Percentiles rank a stretch among this genome's conserved stretches.
Conservation (phyloP, 2,113 vertebrate species). For the Sander lucioperca region DNA sequence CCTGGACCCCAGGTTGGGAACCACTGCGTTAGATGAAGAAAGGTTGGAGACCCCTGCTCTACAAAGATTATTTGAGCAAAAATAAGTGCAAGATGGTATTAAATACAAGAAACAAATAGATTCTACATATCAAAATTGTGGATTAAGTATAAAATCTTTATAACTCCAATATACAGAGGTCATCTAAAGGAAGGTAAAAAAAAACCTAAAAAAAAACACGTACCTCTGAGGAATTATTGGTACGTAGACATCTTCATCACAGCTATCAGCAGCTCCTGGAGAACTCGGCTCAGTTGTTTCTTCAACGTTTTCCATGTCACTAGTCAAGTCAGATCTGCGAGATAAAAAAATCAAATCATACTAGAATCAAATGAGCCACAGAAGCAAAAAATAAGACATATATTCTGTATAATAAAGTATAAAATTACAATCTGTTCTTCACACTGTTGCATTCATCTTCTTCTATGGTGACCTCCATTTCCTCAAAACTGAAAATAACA, state of each 20-base stretch:
- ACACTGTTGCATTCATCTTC: neutral
- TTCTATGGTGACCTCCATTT: slow-evolving; percentile 30
- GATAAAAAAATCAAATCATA: neutral
- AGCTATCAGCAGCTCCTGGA: neutral
- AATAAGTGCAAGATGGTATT: neutral
- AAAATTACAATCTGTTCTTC: slow-evolving; percentile 18
- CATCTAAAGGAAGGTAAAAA: neutral
- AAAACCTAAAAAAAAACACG: no score
- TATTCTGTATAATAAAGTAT: neutral
- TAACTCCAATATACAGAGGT: neutral
- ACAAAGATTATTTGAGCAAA: neutral
- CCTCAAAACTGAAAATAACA: slow-evolving; percentile 23
- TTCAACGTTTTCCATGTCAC: neutral
- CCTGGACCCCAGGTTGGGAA: no score
- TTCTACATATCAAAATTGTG: neutral
- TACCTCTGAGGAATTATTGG: slow-evolving; percentile 25
- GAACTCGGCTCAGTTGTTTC: neutral
- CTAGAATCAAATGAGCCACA: neutral
- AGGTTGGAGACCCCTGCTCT: no score
- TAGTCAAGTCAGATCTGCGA: slow-evolving; percentile 14
- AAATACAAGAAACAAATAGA: neutral
- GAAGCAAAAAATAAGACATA: neutral
- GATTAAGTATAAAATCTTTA: neutral
- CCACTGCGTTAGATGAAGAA: no score
- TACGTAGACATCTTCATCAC: slow-evolving; percentile 21